Percentiles rank a stretch among this genome's conserved stretches.
Conservation (phyloP, 2,797 vertebrate genomes). For the Propithecus perrieri region DNA sequence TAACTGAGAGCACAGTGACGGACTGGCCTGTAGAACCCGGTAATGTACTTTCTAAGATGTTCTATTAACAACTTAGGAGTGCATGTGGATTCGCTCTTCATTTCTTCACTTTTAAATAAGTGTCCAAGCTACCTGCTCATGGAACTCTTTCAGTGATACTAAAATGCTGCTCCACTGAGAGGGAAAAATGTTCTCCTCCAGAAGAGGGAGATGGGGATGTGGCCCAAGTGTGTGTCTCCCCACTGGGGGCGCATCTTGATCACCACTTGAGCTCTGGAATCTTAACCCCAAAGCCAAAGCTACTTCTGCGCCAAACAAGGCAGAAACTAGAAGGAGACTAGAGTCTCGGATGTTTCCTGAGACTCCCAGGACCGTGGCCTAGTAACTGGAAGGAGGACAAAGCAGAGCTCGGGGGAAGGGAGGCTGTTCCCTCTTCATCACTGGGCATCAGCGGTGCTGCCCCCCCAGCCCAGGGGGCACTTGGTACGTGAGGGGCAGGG, state of each 20-base stretch:
- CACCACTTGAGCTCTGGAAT: neutral
- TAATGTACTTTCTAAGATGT: neutral
- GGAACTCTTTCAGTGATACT: neutral
- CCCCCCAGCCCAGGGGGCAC: neutral
- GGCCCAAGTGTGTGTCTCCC: neutral
- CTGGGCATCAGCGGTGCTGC: neutral
- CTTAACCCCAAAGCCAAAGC: neutral
- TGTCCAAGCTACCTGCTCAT: neutral
- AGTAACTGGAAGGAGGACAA: neutral
- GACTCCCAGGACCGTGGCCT: rapidly evolving
- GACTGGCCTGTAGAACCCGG: neutral
- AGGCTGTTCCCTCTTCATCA: neutral
- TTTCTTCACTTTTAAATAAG: neutral
- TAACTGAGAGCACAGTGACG: neutral
- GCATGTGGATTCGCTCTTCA: neutral
- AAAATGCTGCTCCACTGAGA: neutral
- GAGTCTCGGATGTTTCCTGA: neutral
- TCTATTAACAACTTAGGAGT: neutral
- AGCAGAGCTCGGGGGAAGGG: neutral
- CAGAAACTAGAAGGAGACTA: neutral
- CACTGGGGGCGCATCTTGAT: neutral
- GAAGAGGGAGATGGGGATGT: rapidly evolving
- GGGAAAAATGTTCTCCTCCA: neutral
- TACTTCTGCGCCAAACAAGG: neutral
- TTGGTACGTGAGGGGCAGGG: rapidly evolving